Conservation (phyloP, 2,797 vertebrate species). For the Phrynocephalus forsythii region DNA sequence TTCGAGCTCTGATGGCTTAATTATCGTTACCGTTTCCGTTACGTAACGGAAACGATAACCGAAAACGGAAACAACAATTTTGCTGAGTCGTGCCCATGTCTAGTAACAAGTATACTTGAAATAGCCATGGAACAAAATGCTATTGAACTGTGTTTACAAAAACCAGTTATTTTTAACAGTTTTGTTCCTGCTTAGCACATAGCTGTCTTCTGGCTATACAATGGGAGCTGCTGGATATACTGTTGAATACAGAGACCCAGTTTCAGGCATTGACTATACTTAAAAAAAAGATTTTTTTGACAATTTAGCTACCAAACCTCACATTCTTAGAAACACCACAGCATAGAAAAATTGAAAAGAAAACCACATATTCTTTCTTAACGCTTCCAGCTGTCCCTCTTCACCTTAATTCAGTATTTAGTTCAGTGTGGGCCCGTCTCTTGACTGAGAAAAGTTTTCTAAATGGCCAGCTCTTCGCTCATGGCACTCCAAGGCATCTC, state of each 20-base stretch:
- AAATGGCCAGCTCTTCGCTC: background rate
- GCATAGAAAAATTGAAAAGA: background rate
- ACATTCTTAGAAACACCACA: background rate
- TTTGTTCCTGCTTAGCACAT: background rate
- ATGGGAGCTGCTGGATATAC: background rate
- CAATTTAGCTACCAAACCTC: background rate
- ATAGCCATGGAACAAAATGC: background rate
- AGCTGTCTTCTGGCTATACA: background rate
- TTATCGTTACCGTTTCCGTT: too few species aligned
- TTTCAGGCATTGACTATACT: background rate
- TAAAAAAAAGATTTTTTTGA: background rate
- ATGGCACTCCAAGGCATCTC: background rate
- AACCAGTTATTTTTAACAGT: background rate
- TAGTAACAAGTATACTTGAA: background rate
- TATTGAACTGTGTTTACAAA: constrained; percentile 5
- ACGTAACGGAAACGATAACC: too few species aligned
- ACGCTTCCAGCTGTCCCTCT: background rate
- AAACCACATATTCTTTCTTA: background rate
- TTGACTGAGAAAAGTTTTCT: background rate
- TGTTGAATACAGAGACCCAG: background rate
- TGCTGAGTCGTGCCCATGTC: too few species aligned
- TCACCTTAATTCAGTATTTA: background rate
- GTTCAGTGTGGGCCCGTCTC: background rate
- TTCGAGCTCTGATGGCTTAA: too few species aligned
- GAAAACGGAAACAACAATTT: too few species aligned